Conservation (phyloP, 2,113 vertebrate species). For the Sylvia atricapilla region DNA sequence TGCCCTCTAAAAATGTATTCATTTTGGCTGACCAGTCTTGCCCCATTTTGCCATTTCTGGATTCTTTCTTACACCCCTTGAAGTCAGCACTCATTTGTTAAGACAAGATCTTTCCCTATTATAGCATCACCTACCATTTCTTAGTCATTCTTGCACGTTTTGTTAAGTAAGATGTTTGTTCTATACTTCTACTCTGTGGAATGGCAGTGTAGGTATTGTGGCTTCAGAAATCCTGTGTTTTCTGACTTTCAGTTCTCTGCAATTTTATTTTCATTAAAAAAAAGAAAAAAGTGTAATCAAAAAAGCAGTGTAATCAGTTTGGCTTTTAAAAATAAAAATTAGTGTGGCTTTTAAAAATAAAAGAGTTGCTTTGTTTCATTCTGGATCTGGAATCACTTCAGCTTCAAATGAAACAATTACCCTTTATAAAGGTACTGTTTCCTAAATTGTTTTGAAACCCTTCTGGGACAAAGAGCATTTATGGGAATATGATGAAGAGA, state of each 20-base stretch:
- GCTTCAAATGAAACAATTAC: background rate
- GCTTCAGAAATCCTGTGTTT: background rate
- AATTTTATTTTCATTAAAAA: background rate
- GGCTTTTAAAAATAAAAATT: background rate
- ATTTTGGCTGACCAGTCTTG: background rate
- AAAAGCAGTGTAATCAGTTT: background rate
- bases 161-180: background rate
- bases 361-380: slow-evolving; percentile 13
- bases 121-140: background rate
- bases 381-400: slow-evolving; percentile 10
- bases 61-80: background rate
- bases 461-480: background rate
- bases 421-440: background rate
- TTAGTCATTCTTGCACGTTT: background rate
- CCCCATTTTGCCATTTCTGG: background rate
- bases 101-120: background rate
- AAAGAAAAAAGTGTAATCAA: background rate
- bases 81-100: background rate
- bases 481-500: background rate
- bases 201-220: background rate
- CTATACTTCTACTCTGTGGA: background rate
- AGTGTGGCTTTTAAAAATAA: background rate
- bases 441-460: background rate
- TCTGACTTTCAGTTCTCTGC: background rate
- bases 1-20: background rate